Evolutionary conservation across 1,140 invertebrate species (phyloP), one percentile per base, ranked within the genome.

Genomic region (Zelostemma sp.): DNA sequence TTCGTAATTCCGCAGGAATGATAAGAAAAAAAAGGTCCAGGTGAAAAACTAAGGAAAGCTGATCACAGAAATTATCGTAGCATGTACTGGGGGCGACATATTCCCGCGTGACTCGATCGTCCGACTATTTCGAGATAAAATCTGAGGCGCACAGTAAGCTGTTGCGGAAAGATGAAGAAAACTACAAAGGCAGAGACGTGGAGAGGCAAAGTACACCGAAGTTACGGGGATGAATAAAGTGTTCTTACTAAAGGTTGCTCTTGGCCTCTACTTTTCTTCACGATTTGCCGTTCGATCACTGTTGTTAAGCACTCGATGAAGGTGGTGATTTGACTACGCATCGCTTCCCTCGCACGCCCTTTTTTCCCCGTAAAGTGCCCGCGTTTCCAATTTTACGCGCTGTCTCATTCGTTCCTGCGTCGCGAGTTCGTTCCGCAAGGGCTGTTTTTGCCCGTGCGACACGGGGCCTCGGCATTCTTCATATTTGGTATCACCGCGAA

Each of bases 301-400:
- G 76, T 81, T 73, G 80, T 81, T 80, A 82, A 69, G 72, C 74
- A 59, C 66, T 78, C 66, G 72, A 72, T 73, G 62, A 73, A 65
- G 66, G 72, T 69, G 61, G 66, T 57, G 64, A 62, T 71, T 72
- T 68, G 57, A 60, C 61, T 51, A 79, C 74, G 76, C 75, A 74
- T 75, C 76, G 63, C 57, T 76, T 74, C 60, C 18, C 50, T 45
- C 33, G 43, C 54, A 55, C 45, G 21, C 45, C 46, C 54, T 47
- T 49, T 70, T 69, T 69, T 72, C 62, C 45, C 61, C 48, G 53
- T 49, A 40, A 65, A 67, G 17, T 72, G 1, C 57, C 56, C 59
- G 58, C 46, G 59, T 76, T 74, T 68, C 60, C 46, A 61, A 81
- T 80, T 80, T 80, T 72, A 80, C 76, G 76, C 76, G 65, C 79